Evolutionary conservation across 2,113 vertebrate species (phyloP).

Genomic region (Psephotus haematonotus): DNA sequence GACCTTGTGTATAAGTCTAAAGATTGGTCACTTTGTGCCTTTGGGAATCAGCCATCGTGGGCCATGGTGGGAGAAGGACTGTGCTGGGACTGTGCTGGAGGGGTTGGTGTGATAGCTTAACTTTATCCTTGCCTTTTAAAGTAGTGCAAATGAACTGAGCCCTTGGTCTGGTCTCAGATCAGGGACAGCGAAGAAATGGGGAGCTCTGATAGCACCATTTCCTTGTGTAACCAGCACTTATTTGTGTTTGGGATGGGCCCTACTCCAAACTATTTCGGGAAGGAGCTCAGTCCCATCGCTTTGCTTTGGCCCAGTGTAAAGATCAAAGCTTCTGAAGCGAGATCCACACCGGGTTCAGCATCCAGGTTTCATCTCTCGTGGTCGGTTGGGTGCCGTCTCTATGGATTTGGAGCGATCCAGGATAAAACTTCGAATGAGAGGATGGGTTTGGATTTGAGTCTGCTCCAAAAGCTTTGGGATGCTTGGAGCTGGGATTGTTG

Average conservation of each 20-base stretch:
- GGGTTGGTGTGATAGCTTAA: not conserved
- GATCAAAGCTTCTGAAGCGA: not conserved
- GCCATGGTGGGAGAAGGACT: not conserved
- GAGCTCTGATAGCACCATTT: not conserved
- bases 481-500: slow-evolving; percentile 7
- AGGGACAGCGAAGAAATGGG: not conserved
- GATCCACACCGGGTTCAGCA: not conserved
- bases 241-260: slow-evolving; percentile 7
- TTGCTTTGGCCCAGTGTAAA: not conserved
- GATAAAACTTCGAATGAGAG: slow-evolving; percentile 57
- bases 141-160: not conserved
- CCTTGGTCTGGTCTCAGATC: not conserved
- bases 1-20: slow-evolving; percentile 42
- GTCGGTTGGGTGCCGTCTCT: not conserved
- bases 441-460: slow-evolving; percentile 69
- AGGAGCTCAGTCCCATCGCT: not conserved
- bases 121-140: not conserved
- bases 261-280: not conserved
- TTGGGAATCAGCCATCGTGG: slow-evolving; percentile 13
- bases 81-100: not conserved
- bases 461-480: slow-evolving; percentile 14
- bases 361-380: not conserved
- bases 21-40: slow-evolving; percentile 63
- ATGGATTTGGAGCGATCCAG: not conserved
- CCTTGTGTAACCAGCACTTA: slow-evolving; percentile 56